Evolutionary conservation across 2,888 invertebrate species (phyloP).

Genomic region (Cerastis leucographa): DNA sequence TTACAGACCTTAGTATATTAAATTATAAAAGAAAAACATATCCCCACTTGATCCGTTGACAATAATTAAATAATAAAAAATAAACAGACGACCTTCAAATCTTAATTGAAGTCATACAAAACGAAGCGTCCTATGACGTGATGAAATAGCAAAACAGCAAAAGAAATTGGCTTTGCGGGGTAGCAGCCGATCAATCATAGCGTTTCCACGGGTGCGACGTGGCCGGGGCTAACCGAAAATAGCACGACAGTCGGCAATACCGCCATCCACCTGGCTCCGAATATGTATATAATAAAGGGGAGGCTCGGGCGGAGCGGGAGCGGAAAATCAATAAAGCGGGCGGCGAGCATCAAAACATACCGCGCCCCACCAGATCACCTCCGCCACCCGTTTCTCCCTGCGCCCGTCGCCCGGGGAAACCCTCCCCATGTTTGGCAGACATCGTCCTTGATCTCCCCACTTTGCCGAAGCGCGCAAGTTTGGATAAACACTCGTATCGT

Average conservation of each 20-base stretch:
- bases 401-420: constrained; percentile 88
- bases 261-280: constrained; percentile 77
- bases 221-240: constrained; percentile 86
- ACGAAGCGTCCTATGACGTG: constrained; percentile 49
- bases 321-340: constrained; percentile 90
- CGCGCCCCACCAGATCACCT: constrained; percentile 75
- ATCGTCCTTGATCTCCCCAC: constrained; percentile 90
- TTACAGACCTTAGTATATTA: neutral
- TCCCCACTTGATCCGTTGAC: constrained; percentile 1
- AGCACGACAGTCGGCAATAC: constrained; percentile 81
- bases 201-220: constrained; percentile 76
- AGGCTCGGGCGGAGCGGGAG: constrained; percentile 78
- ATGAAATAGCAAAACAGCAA: constrained; percentile 71
- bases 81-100: constrained; percentile 57
- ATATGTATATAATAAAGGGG: constrained; percentile 87
- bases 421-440: constrained; percentile 90
- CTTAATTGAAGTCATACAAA: constrained; percentile 50
- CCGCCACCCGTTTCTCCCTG: constrained; percentile 70
- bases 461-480: constrained; percentile 86
- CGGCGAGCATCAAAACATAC: constrained; percentile 89
- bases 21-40: constrained; percentile 6
- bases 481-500: constrained; percentile 88
- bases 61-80: constrained; percentile 41
- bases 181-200: constrained; percentile 84
- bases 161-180: constrained; percentile 71